Percentiles rank a stretch among this genome's conserved stretches.
These are phyloP conservation scores for Manis crassicaudata DNA, from an alignment of 2,797 vertebrate species.

Conservation along the genomic window DNA sequence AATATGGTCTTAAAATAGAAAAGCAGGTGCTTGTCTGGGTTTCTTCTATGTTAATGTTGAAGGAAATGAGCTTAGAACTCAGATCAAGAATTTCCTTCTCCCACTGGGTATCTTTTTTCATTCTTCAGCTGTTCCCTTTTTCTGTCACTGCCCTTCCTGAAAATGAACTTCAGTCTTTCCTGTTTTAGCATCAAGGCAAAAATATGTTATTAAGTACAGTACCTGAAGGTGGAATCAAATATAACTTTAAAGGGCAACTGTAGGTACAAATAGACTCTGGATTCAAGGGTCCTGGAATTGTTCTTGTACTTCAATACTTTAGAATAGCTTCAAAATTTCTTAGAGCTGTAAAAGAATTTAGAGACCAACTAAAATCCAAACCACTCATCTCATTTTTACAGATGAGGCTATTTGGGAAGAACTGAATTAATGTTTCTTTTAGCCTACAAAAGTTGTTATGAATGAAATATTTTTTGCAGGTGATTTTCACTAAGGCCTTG, in stretches of 20 bases:
- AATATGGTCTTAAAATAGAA: conserved; percentile 35
- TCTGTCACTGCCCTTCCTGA: conserved; percentile 63
- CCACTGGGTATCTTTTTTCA: conserved; percentile 27
- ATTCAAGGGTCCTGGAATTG: background rate
- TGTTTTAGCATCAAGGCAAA: conserved; percentile 62
- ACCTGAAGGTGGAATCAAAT: conserved; percentile 48
- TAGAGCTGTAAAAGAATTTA: conserved; percentile 23
- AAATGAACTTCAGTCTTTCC: conserved; percentile 60
- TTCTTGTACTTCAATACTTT: background rate
- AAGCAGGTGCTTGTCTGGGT: conserved; percentile 45
- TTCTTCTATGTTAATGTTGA: background rate
- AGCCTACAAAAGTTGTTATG: conserved; percentile 30
- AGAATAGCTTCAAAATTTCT: conserved; percentile 19
- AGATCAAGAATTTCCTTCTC: conserved; percentile 53
- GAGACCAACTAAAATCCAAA: background rate
- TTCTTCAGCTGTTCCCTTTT: conserved; percentile 59
- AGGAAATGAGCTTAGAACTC: conserved; percentile 49
- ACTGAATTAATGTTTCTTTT: conserved; percentile 20
- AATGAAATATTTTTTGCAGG: conserved; percentile 47
- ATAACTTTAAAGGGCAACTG: conserved; percentile 48
- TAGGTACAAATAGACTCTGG: background rate
- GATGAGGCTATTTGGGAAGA: conserved; percentile 39
- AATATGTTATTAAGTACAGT: conserved; percentile 60
- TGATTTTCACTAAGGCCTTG: conserved; percentile 50
- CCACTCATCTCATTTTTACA: background rate